Base-by-base conservation (phyloP, 2,113 vertebrate genomes). In the Halcyon senegalensis region DNA sequence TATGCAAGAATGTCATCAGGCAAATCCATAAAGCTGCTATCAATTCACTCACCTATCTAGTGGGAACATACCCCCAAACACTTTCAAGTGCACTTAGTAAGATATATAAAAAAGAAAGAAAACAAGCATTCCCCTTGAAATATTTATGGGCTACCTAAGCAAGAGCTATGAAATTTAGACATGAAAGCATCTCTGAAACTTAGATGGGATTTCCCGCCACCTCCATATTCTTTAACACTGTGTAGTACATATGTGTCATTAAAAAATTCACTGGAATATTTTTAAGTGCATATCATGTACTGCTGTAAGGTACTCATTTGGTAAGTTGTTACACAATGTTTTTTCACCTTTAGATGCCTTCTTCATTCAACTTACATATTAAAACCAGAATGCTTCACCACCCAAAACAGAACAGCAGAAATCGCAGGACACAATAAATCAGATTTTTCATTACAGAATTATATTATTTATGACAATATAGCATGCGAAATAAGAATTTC, bases 11-110 rank as follows among this genome's bases (percentile, higher is more conserved):
- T 25, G 64, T 33, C 51, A 82, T 12, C 86, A 78, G 59, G 56
- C 51, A 69, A 78, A 94, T 87, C 73, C 75, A 89, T 41, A 81
- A 77, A 76, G 72, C 75, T 90, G 64, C 75, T 53, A 73, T 69
- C 8, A 5, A 50, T 44, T 79, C 20, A 50, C 44, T 79, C 18
- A 1, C 30, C 43, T 18, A 31, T 18, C 46, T 50, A 59, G 37
- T 5, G 76, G 46, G 50, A 92, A 30, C 33, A 69, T 10, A 10
- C 2, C 24, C 44, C 15, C 37, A 18, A 23, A 62, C 19, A 11
- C 72, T 93, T 62, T 17, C 55, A 74, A 81, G 55, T 25, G 27
- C 50, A 62, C 41, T 31, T 11, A 48, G 20, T 7, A 51, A 88
- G 17, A 55, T 3, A 35, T 0, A 17, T 16, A 73, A 56, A 86